Base-by-base conservation (phyloP, 2,113 vertebrate genomes). In the Theristicus caerulescens region DNA sequence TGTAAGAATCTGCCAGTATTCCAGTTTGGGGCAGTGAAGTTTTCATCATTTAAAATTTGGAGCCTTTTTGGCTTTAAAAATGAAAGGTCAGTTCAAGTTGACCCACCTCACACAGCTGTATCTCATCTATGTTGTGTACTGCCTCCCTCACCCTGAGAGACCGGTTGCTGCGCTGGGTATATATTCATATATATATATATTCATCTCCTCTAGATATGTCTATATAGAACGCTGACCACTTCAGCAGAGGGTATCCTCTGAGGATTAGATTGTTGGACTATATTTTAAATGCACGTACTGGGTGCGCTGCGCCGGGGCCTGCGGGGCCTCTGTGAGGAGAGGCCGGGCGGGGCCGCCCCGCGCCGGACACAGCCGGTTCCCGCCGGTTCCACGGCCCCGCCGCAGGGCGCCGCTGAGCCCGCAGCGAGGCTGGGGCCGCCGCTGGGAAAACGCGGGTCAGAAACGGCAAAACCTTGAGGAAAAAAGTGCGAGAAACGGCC, bases 121-220 rank as follows among this genome's bases (percentile, higher is more conserved):
- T 3, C 47, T n/a, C 1, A 0, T 21, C 10, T 6, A 9, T 1
- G 0, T 25, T 1, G 8, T 1, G 1, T 26, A 19, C 13, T 3
- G 6, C 21, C 83, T 15, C 17, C 20, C 42, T 29, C 24, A 4
- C 7, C 12, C 15, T 3, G 47, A 17, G 17, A 14, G 46, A 3
- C 16, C 8, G 16, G 7, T 6, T 21, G 65, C 29, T 31, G 26
- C 7, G 49, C 52, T 19, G 57, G 40, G 40, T 42, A 42, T 42
- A 42, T 42, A 42, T 42, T 42, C 40, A 42, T 42, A 42, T 42
- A 42, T 42, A 42, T 42, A 42, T 42, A 42, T 42, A 42, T 40
- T 40, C 40, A 40, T 40, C 40, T 40, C 40, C 40, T 40, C 11
- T 40, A 40, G 11, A 40, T 40, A 40, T 40, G 40, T 40, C 11